Conservation (phyloP, 2,797 vertebrate genomes). For the Molossus alvarezi region DNA sequence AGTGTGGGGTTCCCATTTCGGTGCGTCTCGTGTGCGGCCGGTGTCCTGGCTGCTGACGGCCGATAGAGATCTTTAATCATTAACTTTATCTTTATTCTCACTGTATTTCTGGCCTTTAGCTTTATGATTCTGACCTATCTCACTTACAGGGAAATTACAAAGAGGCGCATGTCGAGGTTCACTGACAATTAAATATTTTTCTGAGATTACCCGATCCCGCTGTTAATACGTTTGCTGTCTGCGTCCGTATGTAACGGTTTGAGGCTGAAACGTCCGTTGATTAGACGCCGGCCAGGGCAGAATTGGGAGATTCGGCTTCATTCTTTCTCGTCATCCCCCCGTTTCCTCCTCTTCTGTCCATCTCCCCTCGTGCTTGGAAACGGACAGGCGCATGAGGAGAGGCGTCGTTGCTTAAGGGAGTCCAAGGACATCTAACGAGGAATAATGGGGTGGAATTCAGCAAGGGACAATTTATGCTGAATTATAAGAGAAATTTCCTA, state of each 20-base stretch:
- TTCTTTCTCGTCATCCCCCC: neutral
- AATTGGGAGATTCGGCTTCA: fast-evolving
- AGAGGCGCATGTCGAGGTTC: neutral
- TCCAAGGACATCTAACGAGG: conserved; percentile 86
- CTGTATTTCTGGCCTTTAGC: neutral
- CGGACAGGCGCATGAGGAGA: neutral
- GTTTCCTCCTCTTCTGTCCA: neutral
- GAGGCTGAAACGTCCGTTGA: neutral
- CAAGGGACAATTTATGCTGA: conserved; percentile 88
- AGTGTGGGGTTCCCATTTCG: neutral
- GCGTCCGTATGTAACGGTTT: neutral
- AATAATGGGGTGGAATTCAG: conserved; percentile 86
- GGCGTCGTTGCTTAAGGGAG: neutral
- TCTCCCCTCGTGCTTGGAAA: neutral
- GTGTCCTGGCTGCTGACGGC: neutral
- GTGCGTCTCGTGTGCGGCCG: neutral
- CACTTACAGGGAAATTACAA: conserved; percentile 1
- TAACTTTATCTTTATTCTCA: too few species aligned
- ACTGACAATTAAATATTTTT: conserved; percentile 38
- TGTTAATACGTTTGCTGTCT: neutral
- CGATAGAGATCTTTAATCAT: neutral
- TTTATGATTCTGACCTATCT: conserved; percentile 19
- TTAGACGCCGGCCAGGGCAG: neutral
- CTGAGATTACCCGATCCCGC: neutral
- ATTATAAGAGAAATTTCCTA: conserved; percentile 85